phyloP scores from a whole-genome alignment of 2,113 vertebrate species.

The Labeo rohita region DNA sequence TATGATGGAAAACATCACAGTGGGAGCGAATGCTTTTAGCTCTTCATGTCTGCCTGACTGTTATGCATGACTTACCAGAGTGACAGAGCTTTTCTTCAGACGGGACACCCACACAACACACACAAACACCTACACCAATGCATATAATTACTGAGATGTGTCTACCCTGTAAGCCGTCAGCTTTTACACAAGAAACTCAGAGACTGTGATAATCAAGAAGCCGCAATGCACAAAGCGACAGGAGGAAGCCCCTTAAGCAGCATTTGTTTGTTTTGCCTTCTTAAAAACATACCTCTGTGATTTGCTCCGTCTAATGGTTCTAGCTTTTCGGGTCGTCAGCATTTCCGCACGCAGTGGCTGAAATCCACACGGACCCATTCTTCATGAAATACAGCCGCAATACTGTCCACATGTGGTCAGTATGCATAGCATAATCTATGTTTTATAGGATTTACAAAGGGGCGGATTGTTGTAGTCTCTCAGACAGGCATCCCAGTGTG shows the following conservation, averaged over 20 bases:
- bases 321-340: neutral
- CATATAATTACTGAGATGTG: conserved; percentile 21
- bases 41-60: neutral
- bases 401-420: neutral
- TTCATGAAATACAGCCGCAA: neutral
- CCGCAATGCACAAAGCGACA: neutral
- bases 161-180: neutral
- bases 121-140: neutral
- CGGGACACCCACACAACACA: conserved; percentile 20
- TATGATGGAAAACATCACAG: conserved; percentile 19
- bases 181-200: neutral
- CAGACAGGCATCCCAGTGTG: neutral
- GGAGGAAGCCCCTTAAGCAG: neutral
- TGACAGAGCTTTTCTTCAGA: conserved; percentile 16
- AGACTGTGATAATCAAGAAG: conserved; percentile 6
- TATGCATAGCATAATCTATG: neutral
- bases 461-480: neutral
- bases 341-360: neutral
- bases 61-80: conserved; percentile 3
- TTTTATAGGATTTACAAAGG: conserved; percentile 42
- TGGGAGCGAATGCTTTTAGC: conserved; percentile 9
- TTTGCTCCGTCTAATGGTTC: conserved; percentile 23
- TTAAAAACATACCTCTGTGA: conserved; percentile 13
- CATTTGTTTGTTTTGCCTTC: neutral
- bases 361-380: neutral